Conservation (phyloP, 1,140 invertebrate genomes). For the Pseudoatta argentina region DNA sequence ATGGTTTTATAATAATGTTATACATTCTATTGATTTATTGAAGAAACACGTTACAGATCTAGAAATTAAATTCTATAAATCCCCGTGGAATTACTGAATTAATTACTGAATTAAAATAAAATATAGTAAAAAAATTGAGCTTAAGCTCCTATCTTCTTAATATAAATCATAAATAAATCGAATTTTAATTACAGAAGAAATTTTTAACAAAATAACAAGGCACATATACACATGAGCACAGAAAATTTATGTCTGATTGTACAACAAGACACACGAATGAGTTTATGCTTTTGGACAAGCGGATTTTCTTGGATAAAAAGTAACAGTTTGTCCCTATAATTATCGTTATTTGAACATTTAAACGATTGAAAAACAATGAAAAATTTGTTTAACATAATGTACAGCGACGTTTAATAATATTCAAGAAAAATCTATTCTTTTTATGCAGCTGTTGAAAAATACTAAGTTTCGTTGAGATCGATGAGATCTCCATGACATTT, state of each 20-base stretch:
- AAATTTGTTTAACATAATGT: neutral
- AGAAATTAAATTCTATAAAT: neutral
- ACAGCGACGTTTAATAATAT: neutral
- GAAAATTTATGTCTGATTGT: neutral
- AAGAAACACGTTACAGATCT: neutral
- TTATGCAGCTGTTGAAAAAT: slow-evolving; percentile 3
- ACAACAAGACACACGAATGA: neutral
- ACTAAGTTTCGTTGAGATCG: neutral
- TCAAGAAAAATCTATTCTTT: neutral
- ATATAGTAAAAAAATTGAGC: neutral
- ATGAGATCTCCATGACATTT: slow-evolving; percentile 12
- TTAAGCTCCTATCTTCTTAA: neutral
- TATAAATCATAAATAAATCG: neutral
- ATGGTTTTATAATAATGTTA: neutral
- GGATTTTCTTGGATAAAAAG: slow-evolving; percentile 4
- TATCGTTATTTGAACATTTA: slow-evolving; percentile 23
- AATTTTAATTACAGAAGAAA: neutral
- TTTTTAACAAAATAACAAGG: too few species aligned
- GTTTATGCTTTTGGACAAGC: neutral
- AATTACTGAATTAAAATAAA: neutral
- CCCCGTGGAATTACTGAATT: neutral
- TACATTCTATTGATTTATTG: slow-evolving; percentile 9
- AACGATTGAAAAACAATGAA: slow-evolving; percentile 22
- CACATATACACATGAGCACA: too few species aligned
- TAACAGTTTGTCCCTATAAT: slow-evolving; percentile 3